These are phyloP conservation scores for Elephantulus edwardii DNA, from an alignment of 2,113 vertebrate genomes.

Conservation along the genomic window DNA sequence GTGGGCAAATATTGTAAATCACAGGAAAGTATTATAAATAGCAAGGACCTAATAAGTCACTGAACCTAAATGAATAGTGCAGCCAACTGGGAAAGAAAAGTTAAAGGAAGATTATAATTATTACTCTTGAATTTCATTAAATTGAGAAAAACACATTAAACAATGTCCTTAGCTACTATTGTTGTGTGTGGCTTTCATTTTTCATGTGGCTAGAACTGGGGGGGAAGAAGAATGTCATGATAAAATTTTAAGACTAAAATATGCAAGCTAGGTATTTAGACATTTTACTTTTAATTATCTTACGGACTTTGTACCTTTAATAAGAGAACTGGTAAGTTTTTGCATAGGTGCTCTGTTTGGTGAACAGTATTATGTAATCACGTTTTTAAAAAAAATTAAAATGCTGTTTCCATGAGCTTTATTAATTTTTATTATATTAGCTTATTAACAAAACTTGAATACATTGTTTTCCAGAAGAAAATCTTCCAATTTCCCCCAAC, in stretches of 20 bases:
- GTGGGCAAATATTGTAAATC: not conserved
- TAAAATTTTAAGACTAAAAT: not conserved
- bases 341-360: not conserved
- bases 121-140: not conserved
- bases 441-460: no score
- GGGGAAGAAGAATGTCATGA: no score
- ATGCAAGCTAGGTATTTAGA: not conserved
- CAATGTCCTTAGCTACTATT: not conserved
- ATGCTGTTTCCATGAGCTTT: no score
- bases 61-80: not conserved
- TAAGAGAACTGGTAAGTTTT: not conserved
- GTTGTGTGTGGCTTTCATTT: not conserved
- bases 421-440: no score
- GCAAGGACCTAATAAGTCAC: not conserved
- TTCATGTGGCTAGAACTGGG: not conserved
- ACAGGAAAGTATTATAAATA: not conserved
- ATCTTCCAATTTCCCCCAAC: no score
- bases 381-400: no score
- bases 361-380: not conserved
- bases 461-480: no score
- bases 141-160: not conserved
- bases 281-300: not conserved
- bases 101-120: not conserved
- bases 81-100: conserved; percentile 1
- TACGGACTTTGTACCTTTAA: not conserved